Conservation (phyloP, 2,888 invertebrate species). For the Gastracanthus pulcherrimus region DNA sequence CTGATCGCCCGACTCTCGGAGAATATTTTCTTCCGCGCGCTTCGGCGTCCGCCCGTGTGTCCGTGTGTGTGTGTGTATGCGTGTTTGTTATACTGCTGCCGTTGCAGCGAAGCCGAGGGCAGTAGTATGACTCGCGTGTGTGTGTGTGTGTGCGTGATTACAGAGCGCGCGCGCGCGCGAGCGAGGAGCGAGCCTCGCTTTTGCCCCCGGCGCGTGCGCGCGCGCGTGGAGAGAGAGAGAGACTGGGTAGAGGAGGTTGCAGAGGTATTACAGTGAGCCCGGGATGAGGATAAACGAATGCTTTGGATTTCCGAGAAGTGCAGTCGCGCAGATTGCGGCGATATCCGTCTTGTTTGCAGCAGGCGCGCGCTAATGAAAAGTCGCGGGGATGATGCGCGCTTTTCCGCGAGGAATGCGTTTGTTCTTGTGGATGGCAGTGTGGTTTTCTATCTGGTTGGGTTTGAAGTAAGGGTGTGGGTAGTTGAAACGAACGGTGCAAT, state of each 20-base stretch:
- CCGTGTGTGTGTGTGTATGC: constrained; percentile 51
- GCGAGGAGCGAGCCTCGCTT: background rate
- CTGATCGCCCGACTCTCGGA: constrained; percentile 38
- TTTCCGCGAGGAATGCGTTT: too few relatives aligned
- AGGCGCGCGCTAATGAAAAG: background rate
- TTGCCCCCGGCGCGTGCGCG: constrained; percentile 77
- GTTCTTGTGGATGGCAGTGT: too few relatives aligned
- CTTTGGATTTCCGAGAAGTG: background rate
- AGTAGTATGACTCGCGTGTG: constrained; percentile 59
- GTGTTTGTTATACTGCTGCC: constrained; percentile 51
- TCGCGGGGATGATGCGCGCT: background rate
- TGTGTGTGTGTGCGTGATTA: constrained; percentile 72
- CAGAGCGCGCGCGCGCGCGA: constrained; percentile 63
- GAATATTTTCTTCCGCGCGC: background rate
- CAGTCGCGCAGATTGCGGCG: background rate
- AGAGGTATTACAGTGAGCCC: too few relatives aligned
- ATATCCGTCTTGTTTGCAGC: too few relatives aligned
- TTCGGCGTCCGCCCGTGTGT: too few relatives aligned
- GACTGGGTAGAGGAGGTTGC: background rate
- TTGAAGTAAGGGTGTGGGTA: too few relatives aligned
- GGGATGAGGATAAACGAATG: background rate
- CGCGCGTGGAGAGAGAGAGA: constrained; percentile 48
- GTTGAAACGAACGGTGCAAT: too few relatives aligned
- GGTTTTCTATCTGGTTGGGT: too few relatives aligned
- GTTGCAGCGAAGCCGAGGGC: constrained; percentile 45